These are phyloP conservation scores for Therioaphis trifolii DNA, from an alignment of 2,888 invertebrate species.

Conservation along the genomic window DNA sequence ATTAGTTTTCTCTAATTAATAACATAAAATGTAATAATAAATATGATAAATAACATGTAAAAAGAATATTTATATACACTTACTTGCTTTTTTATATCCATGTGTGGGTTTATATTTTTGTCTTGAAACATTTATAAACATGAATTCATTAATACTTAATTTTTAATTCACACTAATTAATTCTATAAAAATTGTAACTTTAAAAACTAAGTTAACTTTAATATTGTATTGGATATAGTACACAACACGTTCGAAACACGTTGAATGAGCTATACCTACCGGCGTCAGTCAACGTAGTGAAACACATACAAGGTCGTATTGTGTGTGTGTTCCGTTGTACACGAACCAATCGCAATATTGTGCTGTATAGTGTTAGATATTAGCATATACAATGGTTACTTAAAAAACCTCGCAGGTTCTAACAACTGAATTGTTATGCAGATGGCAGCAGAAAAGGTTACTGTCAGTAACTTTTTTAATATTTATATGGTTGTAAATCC, in stretches of 20 bases:
- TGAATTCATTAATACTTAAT: too few species aligned
- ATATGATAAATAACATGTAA: too few species aligned
- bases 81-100: too few species aligned
- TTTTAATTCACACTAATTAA: too few species aligned
- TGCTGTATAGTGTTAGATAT: too few species aligned
- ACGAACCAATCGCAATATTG: background rate
- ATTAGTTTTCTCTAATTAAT: too few species aligned
- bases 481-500: background rate
- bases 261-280: slow-evolving; percentile 22
- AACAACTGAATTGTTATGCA: slow-evolving; percentile 26
- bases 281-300: background rate
- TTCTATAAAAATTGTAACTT: too few species aligned
- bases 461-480: background rate
- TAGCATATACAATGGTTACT: background rate
- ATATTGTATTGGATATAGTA: background rate
- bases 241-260: slow-evolving; percentile 10
- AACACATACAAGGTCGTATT: slow-evolving; percentile 35
- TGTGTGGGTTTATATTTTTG: too few species aligned
- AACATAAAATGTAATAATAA: too few species aligned
- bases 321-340: background rate
- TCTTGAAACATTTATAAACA: too few species aligned
- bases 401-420: background rate
- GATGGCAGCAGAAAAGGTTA: slow-evolving; percentile 15
- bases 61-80: too few species aligned
- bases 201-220: too few species aligned